Evolutionary conservation across 2,888 invertebrate genomes (phyloP), one percentile per base, ranked within the genome.

Genomic region (Agonopterix arenella): DNA sequence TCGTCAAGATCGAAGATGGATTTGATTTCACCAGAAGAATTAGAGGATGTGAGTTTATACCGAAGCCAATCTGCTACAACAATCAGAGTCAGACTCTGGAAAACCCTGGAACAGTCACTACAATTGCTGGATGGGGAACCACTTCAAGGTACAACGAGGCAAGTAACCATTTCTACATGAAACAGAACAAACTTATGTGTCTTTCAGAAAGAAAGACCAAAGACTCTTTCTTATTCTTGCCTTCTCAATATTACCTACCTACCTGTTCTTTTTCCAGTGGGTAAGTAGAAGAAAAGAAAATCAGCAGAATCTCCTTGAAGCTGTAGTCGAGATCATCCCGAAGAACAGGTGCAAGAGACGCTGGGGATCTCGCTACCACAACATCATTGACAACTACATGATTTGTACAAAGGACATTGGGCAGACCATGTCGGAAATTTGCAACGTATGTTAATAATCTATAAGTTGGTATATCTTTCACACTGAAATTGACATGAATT

Each of bases 381-480:
- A 84, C 51, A 84, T 85, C 47, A 84, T 86, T 11, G 84, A 84
- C 4, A 84, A 86, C 62, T 85, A 85, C 61, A 86, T 84, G 84
- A 80, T 86, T 46, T 86, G 86, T 62, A 73, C 80, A 2, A 84
- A 80, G 52, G 84, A 86, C 36, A 73, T 84, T 8, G 84, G 84
- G 2, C 77, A 82, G 52, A 72, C 78, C n/a, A 83, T 86, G 84
- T 80, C 84, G 0, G 84, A 83, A 52, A 82, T 86, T 54, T 86
- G 85, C 66, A 83, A 81, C 52, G 85, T 86, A 73, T 58, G 81
- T 52, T 43, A n/a, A 47, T n/a, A 11, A 45, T 46, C 52, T 40
- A 51, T 11, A 16, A 42, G 10, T 10, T 11, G 11, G 7, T 28
- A 5, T 1, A 28, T 28, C 28, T 28, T 28, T 13, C 8, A 11